These are phyloP conservation scores for Teleiodes luculella DNA, from an alignment of 2,888 invertebrate species.

Conservation along the genomic window DNA sequence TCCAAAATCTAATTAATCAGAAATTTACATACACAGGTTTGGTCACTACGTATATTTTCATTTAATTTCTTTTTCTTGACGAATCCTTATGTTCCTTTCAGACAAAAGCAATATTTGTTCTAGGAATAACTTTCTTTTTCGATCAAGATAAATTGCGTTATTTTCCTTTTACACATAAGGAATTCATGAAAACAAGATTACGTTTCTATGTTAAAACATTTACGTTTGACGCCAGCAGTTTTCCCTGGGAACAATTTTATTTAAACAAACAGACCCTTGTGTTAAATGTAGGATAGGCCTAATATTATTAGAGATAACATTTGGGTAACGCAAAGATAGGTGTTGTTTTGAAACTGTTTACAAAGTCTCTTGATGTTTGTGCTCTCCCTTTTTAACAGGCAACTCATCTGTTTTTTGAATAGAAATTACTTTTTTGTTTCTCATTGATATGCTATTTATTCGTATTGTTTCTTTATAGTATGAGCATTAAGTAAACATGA, in stretches of 20 bases:
- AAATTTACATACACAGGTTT: too few relatives aligned
- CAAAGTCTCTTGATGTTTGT: too few relatives aligned
- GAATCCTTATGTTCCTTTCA: not conserved
- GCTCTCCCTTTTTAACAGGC: too few relatives aligned
- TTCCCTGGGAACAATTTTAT: not conserved
- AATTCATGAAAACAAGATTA: not conserved
- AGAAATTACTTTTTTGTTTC: too few relatives aligned
- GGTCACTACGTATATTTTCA: not conserved
- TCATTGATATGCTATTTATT: too few relatives aligned
- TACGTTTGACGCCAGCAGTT: slow-evolving; percentile 1
- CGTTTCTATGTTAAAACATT: not conserved
- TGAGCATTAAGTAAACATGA: too few relatives aligned
- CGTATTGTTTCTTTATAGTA: too few relatives aligned
- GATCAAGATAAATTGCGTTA: not conserved
- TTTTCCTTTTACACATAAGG: slow-evolving; percentile 4
- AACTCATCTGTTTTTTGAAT: too few relatives aligned
- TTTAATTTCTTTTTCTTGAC: not conserved
- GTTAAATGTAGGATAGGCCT: not conserved
- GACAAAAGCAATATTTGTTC: not conserved
- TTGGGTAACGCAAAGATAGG: not conserved
- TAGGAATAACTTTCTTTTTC: not conserved
- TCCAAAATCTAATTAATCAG: too few relatives aligned
- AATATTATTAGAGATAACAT: not conserved
- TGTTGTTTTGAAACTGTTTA: not conserved
- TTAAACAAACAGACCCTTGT: not conserved